A percentile compares a stretch with the other conserved stretches of the same genome.
Evolutionary conservation across 2,888 invertebrate genomes (phyloP).

Genomic region (Didymodactylos carnosus): DNA sequence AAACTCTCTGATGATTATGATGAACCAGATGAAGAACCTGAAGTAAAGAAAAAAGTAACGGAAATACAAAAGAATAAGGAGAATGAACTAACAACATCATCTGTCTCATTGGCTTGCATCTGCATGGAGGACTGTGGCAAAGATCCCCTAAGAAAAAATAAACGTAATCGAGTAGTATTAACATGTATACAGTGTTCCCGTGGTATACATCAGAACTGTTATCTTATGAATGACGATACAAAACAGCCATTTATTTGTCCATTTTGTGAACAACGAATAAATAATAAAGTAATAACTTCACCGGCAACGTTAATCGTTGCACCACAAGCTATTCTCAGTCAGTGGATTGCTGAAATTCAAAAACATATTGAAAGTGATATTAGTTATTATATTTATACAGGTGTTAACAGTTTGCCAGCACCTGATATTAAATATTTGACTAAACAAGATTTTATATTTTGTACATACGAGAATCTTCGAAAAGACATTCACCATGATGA

Average conservation of each 20-base stretch:
- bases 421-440: neutral
- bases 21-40: neutral
- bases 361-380: conserved; percentile 41
- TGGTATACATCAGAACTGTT: neutral
- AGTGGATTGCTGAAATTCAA: conserved; percentile 51
- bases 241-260: neutral
- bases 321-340: conserved; percentile 46
- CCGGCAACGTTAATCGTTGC: conserved; percentile 52
- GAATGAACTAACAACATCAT: no score
- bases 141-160: neutral
- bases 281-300: conserved; percentile 23
- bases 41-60: neutral
- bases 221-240: neutral
- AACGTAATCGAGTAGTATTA: neutral
- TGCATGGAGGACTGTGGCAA: neutral
- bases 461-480: neutral
- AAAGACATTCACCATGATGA: neutral
- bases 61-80: neutral
- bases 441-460: neutral
- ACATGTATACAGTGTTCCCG: neutral
- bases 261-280: neutral
- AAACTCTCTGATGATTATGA: no score
- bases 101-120: no score
- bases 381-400: neutral
- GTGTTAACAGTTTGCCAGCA: neutral